Evolutionary conservation across 2,797 vertebrate species (phyloP), one percentile per base, ranked within the genome.

Genomic region (Aselliscus stoliczkanus): DNA sequence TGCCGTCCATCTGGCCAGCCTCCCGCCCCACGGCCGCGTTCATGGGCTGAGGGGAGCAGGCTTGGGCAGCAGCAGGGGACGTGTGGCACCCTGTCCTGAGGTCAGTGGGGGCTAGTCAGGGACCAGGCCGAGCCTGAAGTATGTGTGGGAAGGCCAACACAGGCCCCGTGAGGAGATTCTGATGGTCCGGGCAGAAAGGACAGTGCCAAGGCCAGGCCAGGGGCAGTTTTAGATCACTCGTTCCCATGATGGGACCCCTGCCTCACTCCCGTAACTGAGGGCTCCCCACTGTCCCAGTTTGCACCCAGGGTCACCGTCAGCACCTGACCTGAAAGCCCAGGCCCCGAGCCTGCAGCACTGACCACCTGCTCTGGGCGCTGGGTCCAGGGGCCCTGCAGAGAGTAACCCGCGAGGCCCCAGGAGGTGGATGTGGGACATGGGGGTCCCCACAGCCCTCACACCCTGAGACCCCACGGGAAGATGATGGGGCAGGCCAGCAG

Each of bases 1-100:
- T 0, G 1, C 0, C 1, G 86, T 50, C 67, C 23, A 2, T 7
- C 29, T 37, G 44, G 10, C 15, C 44, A 2, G 0, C 72, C 34
- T 27, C 73, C 50, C 5, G 1, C 14, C 64, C 37, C 6, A 0
- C 2, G 1, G n/a, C 47, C 10, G 31, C 29, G 0, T 2, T 8
- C n/a, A 2, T 1, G 1, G 12, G 64, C 37, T 2, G 3, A 13
- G 54, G 18, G 7, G 0, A 62, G 31, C 17, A 4, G 42, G 15
- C 25, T 52, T 23, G 62, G 79, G 64, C 7, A 1, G 37, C 8
- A 34, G 76, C 64, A 8, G 9, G 13, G 17, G 31, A 21, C 0
- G 47, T 25, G 47, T 3, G 0, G 54, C 1, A 7, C 67, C 72
- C 20, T 6, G 39, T 56, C 42, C 70, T 7, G 34, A 47, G 62